Evolutionary conservation across 2,797 vertebrate genomes (phyloP).

Genomic region (Pipistrellus pipistrellus): DNA sequence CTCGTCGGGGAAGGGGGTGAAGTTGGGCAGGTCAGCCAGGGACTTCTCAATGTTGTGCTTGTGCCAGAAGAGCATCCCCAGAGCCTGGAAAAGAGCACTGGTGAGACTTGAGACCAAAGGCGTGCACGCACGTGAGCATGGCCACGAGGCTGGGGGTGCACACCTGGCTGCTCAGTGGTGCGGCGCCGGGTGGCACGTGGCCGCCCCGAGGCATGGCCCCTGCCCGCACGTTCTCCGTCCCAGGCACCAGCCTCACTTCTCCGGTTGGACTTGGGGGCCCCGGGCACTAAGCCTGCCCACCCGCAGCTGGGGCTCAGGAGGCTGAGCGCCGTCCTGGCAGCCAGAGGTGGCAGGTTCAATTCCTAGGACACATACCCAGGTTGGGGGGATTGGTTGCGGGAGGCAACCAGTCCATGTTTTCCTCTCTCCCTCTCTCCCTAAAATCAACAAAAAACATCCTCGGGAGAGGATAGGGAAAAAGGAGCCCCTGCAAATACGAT

Average conservation of each 20-base stretch:
- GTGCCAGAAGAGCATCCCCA: constrained; percentile 99
- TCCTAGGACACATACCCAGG: no score
- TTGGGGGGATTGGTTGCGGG: no score
- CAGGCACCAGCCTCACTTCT: no score
- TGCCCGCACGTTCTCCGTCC: background rate
- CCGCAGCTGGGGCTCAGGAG: no score
- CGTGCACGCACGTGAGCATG: background rate
- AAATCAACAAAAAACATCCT: background rate
- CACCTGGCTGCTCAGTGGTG: no score
- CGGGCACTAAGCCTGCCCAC: no score
- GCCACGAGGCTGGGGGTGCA: background rate
- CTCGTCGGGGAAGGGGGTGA: constrained; percentile 98
- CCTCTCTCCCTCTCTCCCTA: background rate
- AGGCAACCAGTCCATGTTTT: background rate
- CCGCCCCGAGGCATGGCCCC: accelerated
- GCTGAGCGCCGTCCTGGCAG: no score
- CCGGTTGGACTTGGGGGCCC: accelerated
- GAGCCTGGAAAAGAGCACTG: constrained; percentile 89
- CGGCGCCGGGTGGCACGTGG: no score
- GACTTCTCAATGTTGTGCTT: constrained; percentile 98
- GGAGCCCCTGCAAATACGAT: background rate
- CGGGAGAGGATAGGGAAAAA: background rate
- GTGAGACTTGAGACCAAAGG: constrained; percentile 43
- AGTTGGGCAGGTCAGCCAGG: constrained; percentile 97
- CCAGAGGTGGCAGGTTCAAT: background rate